Evolutionary conservation across 2,797 vertebrate genomes (phyloP), one percentile per base, ranked within the genome.

Genomic region (Chaunax sp.): DNA sequence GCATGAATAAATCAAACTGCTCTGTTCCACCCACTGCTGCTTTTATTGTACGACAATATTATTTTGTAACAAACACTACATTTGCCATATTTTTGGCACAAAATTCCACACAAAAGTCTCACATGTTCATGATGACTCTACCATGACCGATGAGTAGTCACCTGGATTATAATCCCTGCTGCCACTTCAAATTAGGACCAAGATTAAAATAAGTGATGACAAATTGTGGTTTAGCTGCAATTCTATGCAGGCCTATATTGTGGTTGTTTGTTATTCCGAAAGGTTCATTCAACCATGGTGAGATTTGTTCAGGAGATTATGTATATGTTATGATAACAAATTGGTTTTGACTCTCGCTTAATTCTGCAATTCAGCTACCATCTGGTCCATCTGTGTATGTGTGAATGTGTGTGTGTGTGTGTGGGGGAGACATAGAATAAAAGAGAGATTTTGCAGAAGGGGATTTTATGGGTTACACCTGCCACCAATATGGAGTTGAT

Each of bases 351-450:
- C 70, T 80, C 68, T 63, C 52, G 70, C 56, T 80, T 84, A 81
- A 80, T 82, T 69, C 88, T 59, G 76, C 85, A 82, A 69, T 83
- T 87, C 79, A 73, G 64, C 51, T 59, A 50, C 89, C 90, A 92
- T 92, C 87, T 91, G 89, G 72, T 78, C 86, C 80, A 87, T 89
- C 86, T 92, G 88, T 73, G 80, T 65, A 62, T 70, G 47, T 70
- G 47, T 51, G 53, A 41, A 53, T 64, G 60, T 52, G 23, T 45
- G 37, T 47, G 56, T 56, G 53, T 57, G 55, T 92, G 89, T 69
- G 79, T 64, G 66, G 15, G 22, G 8, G 22, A 46, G 38, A 22
- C 40, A 15, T 3, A 49, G 35, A 49, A 65, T 16, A 49, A 69
- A 37, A 57, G 33, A 6, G 40, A 54, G 64, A 40, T 38, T 75